Evolutionary conservation across 2,797 vertebrate genomes (phyloP).

Genomic region (Microcaecilia unicolor): DNA sequence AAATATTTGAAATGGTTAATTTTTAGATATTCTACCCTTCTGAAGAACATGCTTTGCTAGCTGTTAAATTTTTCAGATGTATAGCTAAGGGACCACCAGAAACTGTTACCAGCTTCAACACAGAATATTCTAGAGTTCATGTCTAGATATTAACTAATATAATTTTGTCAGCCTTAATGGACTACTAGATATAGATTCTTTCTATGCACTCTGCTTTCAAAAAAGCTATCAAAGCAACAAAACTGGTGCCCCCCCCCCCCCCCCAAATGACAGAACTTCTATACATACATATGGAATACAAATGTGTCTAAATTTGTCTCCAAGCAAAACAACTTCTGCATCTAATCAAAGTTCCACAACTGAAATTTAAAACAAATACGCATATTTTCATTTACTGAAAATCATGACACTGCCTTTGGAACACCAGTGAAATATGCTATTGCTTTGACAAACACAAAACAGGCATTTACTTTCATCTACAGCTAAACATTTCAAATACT

Average conservation of each 20-base stretch:
- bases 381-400: constrained; percentile 45
- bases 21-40: constrained; percentile 51
- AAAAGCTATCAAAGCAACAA: constrained; percentile 40
- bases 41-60: constrained; percentile 43
- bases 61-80: constrained; percentile 34
- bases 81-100: too few relatives aligned
- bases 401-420: constrained; percentile 35
- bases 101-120: too few relatives aligned
- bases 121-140: too few relatives aligned
- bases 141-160: constrained; percentile 43
- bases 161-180: constrained; percentile 44
- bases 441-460: constrained; percentile 45
- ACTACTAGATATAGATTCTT: constrained; percentile 29
- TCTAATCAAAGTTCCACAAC: constrained; percentile 43
- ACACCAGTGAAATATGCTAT: constrained; percentile 35
- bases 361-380: constrained; percentile 46
- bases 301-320: constrained; percentile 36
- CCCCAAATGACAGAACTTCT: constrained; percentile 33
- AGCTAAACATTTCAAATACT: constrained; percentile 61
- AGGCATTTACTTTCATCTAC: constrained; percentile 58
- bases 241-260: constrained; percentile 33
- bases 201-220: constrained; percentile 39
- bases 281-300: constrained; percentile 41
- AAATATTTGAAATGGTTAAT: constrained; percentile 47
- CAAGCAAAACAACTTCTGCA: constrained; percentile 45